A percentile compares a stretch with the other conserved stretches of the same genome.
These are phyloP conservation scores for Ennomos erosarius DNA, from an alignment of 2,888 invertebrate species.

Conservation along the genomic window DNA sequence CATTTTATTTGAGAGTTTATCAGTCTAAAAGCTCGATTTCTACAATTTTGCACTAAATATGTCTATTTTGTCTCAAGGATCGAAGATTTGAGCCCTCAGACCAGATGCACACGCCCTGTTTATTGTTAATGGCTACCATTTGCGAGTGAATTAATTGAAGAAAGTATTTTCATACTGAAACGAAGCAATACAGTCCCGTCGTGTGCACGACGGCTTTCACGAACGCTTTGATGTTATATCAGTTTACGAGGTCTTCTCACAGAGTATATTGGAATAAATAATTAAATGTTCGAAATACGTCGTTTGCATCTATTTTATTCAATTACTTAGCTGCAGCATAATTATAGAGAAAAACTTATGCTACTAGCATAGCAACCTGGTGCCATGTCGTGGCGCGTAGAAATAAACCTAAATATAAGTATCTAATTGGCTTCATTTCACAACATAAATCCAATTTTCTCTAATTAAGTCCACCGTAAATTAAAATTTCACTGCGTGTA, in stretches of 20 bases:
- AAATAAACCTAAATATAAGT: no score
- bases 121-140: conserved; percentile 53
- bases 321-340: conserved; percentile 1
- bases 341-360: no score
- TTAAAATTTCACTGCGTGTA: conserved; percentile 53
- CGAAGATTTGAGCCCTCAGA: no score
- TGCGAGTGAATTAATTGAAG: conserved; percentile 54
- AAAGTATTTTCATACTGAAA: conserved; percentile 50
- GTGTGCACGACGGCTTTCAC: conserved; percentile 42
- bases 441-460: conserved; percentile 22
- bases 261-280: conserved; percentile 51
- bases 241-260: conserved; percentile 56
- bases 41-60: no score
- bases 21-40: conserved; percentile 47
- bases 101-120: conserved; percentile 44
- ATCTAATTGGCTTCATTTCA: conserved; percentile 5
- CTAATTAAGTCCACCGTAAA: conserved; percentile 35
- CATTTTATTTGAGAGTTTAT: conserved; percentile 44
- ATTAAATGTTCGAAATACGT: conserved; percentile 31
- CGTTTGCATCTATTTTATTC: conserved; percentile 10
- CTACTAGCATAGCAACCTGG: no score
- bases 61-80: no score
- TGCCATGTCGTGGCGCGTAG: no score
- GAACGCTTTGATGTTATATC: conserved; percentile 60
- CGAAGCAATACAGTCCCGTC: conserved; percentile 42